Conservation (phyloP, 2,113 vertebrate genomes). For the Neolamprologus kungweensis region DNA sequence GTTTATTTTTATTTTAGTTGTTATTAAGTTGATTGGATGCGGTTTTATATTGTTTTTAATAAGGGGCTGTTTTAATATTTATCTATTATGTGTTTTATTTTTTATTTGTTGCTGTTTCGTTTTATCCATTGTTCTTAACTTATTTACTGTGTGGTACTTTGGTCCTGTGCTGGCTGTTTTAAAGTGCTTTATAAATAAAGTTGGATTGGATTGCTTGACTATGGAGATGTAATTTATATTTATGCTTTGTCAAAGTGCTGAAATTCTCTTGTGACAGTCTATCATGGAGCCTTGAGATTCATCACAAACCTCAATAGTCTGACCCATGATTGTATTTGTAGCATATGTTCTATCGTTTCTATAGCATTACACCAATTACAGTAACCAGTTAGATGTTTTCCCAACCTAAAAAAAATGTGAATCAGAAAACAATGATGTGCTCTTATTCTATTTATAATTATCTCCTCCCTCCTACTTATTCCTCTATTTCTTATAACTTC, state of each 20-base stretch:
- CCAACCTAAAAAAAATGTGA: not conserved
- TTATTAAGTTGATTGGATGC: not conserved
- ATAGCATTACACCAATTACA: not conserved
- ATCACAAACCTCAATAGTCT: not conserved
- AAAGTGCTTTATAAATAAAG: not conserved
- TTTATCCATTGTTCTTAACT: not conserved
- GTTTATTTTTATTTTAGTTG: not conserved
- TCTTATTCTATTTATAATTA: not conserved
- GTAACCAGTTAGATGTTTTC: not conserved
- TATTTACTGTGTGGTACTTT: not conserved
- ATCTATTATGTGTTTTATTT: not conserved
- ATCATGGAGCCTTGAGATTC: not conserved
- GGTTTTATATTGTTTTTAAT: not conserved
- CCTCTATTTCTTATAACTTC: not conserved
- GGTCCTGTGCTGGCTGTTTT: not conserved
- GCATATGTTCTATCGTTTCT: not conserved
- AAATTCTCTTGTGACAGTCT: not conserved
- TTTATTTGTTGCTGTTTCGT: not conserved
- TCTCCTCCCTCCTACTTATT: not conserved
- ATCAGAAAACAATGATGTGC: not conserved
- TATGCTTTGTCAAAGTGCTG: not conserved
- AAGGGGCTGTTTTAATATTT: not conserved
- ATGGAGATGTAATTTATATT: not conserved
- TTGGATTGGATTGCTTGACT: not conserved
- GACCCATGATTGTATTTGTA: not conserved